These are phyloP conservation scores for Micromys minutus DNA, from an alignment of 2,113 vertebrate species.

Conservation along the genomic window DNA sequence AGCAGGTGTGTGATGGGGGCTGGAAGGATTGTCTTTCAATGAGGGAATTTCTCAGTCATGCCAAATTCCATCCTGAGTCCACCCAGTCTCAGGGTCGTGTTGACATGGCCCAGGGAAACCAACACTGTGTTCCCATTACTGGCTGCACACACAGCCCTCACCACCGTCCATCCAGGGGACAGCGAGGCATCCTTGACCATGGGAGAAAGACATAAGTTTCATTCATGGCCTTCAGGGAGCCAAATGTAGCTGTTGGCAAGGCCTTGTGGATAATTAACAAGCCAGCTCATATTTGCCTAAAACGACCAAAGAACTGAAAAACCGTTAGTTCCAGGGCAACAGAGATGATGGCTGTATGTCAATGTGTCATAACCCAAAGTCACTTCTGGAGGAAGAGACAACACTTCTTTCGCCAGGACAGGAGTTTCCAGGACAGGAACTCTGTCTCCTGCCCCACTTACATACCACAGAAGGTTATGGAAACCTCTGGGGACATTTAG, in stretches of 20 bases:
- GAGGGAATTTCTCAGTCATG: conserved; percentile 9
- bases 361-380: neutral
- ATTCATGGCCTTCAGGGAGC: conserved; percentile 52
- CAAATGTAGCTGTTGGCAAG: conserved; percentile 61
- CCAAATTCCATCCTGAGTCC: neutral
- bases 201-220: conserved; percentile 62
- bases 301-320: conserved; percentile 28
- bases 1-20: neutral
- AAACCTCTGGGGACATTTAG: neutral
- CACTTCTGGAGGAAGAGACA: neutral
- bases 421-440: neutral
- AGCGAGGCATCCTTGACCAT: neutral
- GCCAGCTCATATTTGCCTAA: conserved; percentile 60
- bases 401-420: neutral
- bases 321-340: conserved; percentile 25
- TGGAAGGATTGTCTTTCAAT: neutral
- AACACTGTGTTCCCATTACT: conserved; percentile 35
- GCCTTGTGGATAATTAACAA: conserved; percentile 54
- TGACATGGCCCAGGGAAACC: neutral
- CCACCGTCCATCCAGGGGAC: neutral
- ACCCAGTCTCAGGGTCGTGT: neutral
- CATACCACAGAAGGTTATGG: neutral
- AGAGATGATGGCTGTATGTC: neutral
- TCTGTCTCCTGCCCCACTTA: neutral
- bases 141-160: neutral